Evolutionary conservation across 2,888 invertebrate species (phyloP).

Genomic region (Aleiodes testaceus): DNA sequence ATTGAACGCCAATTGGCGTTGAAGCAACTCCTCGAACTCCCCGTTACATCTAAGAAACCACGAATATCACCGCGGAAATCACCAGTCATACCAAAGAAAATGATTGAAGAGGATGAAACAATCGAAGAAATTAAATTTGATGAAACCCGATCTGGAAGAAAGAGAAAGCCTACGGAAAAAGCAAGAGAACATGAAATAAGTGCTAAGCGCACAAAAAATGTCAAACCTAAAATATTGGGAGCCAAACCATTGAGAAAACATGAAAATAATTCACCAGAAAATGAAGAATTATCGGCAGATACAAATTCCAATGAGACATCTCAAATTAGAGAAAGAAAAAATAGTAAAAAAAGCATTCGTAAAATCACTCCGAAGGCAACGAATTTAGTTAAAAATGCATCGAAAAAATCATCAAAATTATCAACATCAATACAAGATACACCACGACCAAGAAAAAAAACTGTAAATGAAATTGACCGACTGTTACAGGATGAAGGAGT

Average conservation of each 20-base stretch:
- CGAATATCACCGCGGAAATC: conserved; percentile 14
- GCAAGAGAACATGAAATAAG: conserved; percentile 67
- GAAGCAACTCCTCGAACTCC: conserved; percentile 76
- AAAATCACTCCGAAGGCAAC: conserved; percentile 33
- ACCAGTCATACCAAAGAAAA: conserved; percentile 42
- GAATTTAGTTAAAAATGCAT: conserved; percentile 50
- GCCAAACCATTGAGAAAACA: conserved; percentile 44
- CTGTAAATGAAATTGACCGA: conserved; percentile 82
- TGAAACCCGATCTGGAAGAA: conserved; percentile 68
- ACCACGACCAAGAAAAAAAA: conserved; percentile 73
- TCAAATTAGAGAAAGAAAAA: not conserved
- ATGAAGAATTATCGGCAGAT: conserved; percentile 46
- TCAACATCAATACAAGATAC: conserved; percentile 45
- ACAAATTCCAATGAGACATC: not conserved
- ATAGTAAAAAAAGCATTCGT: not conserved
- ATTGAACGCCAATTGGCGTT: conserved; percentile 76
- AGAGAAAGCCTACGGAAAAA: conserved; percentile 69
- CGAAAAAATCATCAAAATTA: conserved; percentile 52
- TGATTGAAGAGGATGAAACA: conserved; percentile 36
- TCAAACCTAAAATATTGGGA: conserved; percentile 52
- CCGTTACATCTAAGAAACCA: conserved; percentile 60
- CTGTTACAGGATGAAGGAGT: conserved; percentile 90
- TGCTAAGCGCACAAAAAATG: conserved; percentile 66
- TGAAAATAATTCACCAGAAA: not conserved
- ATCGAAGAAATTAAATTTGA: conserved; percentile 53